phyloP scores from a whole-genome alignment of 1,140 invertebrate species.

The Globodera ellingtonae region DNA sequence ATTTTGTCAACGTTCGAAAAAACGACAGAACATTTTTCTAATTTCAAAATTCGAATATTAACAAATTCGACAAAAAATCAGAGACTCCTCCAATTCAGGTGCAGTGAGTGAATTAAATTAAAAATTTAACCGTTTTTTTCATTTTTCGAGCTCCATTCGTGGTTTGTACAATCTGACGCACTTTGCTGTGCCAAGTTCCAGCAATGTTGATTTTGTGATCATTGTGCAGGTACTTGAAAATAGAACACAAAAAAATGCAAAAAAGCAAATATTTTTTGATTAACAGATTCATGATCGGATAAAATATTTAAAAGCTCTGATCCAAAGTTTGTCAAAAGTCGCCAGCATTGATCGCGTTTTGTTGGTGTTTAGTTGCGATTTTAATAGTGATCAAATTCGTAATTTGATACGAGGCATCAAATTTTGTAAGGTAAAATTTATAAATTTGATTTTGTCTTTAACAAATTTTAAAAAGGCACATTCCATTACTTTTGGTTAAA shows the following conservation, averaged over 20 bases:
- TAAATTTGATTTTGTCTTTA: too few species aligned
- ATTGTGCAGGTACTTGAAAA: conserved; percentile 56
- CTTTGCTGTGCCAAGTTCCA: conserved; percentile 44
- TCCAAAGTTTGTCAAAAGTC: conserved; percentile 85
- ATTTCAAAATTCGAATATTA: too few species aligned
- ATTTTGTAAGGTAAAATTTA: conserved; percentile 70
- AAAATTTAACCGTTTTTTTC: too few species aligned
- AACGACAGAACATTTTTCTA: too few species aligned
- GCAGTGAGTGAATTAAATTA: too few species aligned
- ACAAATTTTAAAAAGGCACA: too few species aligned
- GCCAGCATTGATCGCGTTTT: conserved; percentile 83
- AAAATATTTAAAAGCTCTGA: conserved; percentile 87
- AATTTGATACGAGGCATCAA: conserved; percentile 82
- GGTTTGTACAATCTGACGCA: neutral
- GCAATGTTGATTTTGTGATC: conserved; percentile 47
- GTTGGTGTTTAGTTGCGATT: conserved; percentile 95
- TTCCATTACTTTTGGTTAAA: too few species aligned
- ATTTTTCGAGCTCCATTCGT: too few species aligned
- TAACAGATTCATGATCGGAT: conserved; percentile 69
- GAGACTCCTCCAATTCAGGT: too few species aligned
- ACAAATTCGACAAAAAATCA: too few species aligned
- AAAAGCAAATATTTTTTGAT: neutral
- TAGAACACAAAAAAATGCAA: conserved; percentile 9
- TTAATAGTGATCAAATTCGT: conserved; percentile 88
- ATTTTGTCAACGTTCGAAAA: too few species aligned